These are phyloP conservation scores for Trichacis sp. DNA, from an alignment of 2,888 invertebrate genomes.

Conservation along the genomic window DNA sequence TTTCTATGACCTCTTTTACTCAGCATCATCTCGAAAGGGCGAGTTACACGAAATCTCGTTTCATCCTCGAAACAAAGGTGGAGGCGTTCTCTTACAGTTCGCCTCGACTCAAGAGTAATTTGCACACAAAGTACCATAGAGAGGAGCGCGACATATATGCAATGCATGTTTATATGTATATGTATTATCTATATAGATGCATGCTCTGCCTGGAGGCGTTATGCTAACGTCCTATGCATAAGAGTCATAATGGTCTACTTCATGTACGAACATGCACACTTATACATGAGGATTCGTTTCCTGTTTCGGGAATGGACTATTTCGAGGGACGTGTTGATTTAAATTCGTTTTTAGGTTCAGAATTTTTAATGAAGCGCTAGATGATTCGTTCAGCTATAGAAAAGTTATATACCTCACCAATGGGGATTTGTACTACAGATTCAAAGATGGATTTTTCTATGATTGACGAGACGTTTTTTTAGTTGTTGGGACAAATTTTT, in stretches of 20 bases:
- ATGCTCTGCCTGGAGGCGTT: constrained; percentile 54
- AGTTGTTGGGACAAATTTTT: no score
- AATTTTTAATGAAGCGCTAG: no score
- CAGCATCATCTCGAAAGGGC: constrained; percentile 37
- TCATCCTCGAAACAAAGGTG: constrained; percentile 51
- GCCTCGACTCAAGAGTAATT: constrained; percentile 62
- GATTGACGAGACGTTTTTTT: no score
- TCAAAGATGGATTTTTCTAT: no score
- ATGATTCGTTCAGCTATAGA: no score
- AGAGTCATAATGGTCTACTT: constrained; percentile 40
- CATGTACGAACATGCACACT: constrained; percentile 23
- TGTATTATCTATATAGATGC: constrained; percentile 39
- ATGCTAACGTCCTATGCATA: constrained; percentile 59
- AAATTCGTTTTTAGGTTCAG: no score
- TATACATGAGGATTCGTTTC: constrained; percentile 32
- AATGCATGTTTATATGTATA: constrained; percentile 40
- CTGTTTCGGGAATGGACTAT: constrained; percentile 22
- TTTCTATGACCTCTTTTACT: constrained; percentile 44
- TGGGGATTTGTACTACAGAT: no score
- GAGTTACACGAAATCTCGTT: constrained; percentile 48
- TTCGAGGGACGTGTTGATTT: no score
- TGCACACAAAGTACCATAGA: constrained; percentile 66
- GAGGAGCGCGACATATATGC: constrained; percentile 45
- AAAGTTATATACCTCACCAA: no score
- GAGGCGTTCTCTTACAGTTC: constrained; percentile 49